Conservation (phyloP, 53 echinoderm and acorn worm genomes). For the Henricia sp. region DNA sequence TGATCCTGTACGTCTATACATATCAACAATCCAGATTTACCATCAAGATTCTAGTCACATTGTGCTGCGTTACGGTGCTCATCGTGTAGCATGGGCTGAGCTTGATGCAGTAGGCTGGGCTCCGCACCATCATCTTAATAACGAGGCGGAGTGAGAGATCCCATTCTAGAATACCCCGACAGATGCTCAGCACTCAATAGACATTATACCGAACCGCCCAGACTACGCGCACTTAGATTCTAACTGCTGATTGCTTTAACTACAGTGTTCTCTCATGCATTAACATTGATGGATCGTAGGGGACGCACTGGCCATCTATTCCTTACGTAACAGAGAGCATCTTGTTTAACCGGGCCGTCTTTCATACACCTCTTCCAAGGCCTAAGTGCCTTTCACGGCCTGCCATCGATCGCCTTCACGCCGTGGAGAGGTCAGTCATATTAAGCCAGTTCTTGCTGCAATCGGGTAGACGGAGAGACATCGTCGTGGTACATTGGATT, state of each 20-base stretch:
- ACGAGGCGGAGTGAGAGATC: background rate
- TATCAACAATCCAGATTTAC: background rate
- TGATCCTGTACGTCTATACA: background rate
- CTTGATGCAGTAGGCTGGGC: background rate
- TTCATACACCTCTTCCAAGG: conserved; percentile 4
- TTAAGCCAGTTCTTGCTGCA: background rate
- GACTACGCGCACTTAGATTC: conserved; percentile 36
- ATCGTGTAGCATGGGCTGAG: background rate
- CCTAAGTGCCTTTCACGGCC: conserved; percentile 49
- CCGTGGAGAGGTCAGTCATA: conserved; percentile 6
- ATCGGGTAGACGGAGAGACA: background rate
- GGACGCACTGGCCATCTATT: background rate
- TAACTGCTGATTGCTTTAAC: conserved; percentile 51
- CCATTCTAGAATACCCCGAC: conserved; percentile 11
- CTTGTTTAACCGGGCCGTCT: conserved; percentile 1
- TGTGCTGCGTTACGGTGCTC: background rate
- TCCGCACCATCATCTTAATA: background rate
- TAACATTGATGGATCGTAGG: conserved; percentile 16
- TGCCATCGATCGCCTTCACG: conserved; percentile 26
- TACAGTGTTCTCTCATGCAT: background rate
- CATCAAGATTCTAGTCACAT: background rate
- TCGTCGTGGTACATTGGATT: background rate
- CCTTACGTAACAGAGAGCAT: conserved; percentile 54
- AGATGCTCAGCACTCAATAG: conserved; percentile 53
- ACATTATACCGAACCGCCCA: conserved; percentile 31